Base-by-base conservation (phyloP, 2,113 vertebrate species). In the Microcebus griseorufus region DNA sequence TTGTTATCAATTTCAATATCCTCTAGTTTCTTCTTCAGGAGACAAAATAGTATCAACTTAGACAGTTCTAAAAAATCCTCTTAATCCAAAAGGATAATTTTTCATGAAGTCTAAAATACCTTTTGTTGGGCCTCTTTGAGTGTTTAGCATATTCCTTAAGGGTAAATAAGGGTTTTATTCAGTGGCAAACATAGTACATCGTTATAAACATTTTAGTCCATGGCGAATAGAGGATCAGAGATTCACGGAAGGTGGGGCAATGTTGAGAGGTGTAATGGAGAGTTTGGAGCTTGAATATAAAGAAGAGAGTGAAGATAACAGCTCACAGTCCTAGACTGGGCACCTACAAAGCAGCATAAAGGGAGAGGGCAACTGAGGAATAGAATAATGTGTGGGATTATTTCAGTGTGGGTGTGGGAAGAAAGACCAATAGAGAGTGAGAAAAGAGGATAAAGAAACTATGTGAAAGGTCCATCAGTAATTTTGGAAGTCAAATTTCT, bases 281-380 rank as follows among this genome's bases (percentile, higher is more conserved):
- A 62, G 42, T 9, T 18, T 58, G 62, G 5, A n/a, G 23, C 5
- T n/a, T 37, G 62, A 9, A 79, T 53, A 25, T 12, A 70, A 25
- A 69, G 42, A 55, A 65, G 9, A 12, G 10, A 70, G 42, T 20
- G 18, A 58, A 45, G 5, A 1, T 16, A 18, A 37, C 6, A 5
- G 6, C 13, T 75, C 39, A 27, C 2, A 23, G 10, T 1, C 0
- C 16, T 14, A 3, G 9, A 7, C 9, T 39, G 6, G 13, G 18
- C 27, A 53, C 12, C 51, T 42, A 16, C 29, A 32, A 45, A 3
- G 1, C 9, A 8, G 5, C 22, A 25, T 25, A 14, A 64, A 32
- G 23, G 11, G 60, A 72, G 6, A 29, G 29, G 12, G 6, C 23
- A 16, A 12, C 25, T 20, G 37, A 65, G 25, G 11, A 58, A 39